Evolutionary conservation across 2,113 vertebrate genomes (phyloP).

Genomic region (Neotragus moschatus): DNA sequence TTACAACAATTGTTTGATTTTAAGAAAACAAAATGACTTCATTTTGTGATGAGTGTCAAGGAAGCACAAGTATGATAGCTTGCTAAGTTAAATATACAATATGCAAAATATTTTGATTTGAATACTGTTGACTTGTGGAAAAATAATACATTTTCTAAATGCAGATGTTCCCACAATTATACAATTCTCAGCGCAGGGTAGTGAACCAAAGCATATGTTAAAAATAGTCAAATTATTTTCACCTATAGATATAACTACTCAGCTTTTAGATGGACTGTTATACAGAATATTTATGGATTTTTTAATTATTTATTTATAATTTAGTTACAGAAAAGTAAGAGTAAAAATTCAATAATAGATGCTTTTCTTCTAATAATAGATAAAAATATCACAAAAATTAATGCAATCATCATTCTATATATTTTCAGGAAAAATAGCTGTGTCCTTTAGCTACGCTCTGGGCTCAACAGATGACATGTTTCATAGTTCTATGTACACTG

Average conservation of each 20-base stretch:
- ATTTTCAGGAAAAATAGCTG: not conserved
- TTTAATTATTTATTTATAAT: not conserved
- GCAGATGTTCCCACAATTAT: constrained; percentile 75
- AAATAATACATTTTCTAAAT: constrained; percentile 65
- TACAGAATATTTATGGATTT: not conserved
- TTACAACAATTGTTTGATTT: constrained; percentile 77
- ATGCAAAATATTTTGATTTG: constrained; percentile 65
- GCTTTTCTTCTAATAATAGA: not conserved
- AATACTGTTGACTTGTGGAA: constrained; percentile 64
- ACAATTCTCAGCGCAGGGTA: not conserved
- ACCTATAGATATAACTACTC: not conserved
- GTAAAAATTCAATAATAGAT: not conserved
- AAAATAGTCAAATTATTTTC: constrained; percentile 31
- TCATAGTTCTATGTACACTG: not conserved
- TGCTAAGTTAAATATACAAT: constrained; percentile 68
- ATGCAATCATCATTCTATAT: not conserved
- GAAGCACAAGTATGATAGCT: constrained; percentile 66
- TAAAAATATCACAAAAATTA: not conserved
- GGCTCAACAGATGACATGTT: not conserved
- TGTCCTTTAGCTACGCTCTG: not conserved
- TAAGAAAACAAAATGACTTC: constrained; percentile 75
- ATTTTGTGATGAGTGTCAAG: constrained; percentile 66
- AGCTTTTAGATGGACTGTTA: not conserved
- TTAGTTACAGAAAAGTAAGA: not conserved
- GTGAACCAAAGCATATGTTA: not conserved